Evolutionary conservation across 2,797 vertebrate species (phyloP).

Genomic region (Glyptemys insculpta): DNA sequence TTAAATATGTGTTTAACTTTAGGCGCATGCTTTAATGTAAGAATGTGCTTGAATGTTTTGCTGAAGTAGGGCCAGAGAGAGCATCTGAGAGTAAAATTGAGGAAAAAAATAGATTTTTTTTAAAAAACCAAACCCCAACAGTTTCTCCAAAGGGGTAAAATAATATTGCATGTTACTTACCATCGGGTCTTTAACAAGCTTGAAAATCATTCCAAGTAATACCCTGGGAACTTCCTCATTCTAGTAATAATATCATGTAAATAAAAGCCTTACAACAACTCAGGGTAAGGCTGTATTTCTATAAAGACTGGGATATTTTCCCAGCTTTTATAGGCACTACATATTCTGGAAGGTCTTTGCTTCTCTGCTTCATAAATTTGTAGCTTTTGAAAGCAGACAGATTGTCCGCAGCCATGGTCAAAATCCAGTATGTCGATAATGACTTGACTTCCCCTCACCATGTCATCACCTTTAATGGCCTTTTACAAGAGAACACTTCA

Average conservation of each 20-base stretch:
- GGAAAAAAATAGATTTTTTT: neutral
- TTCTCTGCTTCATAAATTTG: conserved; percentile 39
- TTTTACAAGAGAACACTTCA: conserved; percentile 10
- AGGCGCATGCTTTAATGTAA: conserved; percentile 1
- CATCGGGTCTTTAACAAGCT: neutral
- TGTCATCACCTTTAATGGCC: conserved; percentile 19
- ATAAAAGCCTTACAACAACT: conserved; percentile 44
- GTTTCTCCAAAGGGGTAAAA: neutral
- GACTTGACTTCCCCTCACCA: conserved; percentile 2
- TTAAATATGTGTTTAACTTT: neutral
- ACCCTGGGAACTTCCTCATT: neutral
- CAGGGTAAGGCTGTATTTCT: conserved; percentile 23
- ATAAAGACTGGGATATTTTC: conserved; percentile 33
- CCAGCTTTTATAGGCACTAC: neutral
- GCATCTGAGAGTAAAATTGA: neutral
- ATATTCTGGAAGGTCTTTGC: conserved; percentile 31
- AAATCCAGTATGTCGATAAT: neutral
- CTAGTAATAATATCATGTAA: conserved; percentile 12
- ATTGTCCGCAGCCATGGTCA: neutral
- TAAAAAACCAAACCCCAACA: neutral
- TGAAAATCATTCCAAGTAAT: neutral
- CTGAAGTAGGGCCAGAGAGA: conserved; percentile 18
- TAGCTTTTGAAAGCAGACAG: conserved; percentile 25
- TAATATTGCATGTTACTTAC: conserved; percentile 1
- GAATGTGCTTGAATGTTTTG: neutral